phyloP scores from a whole-genome alignment of 2,797 vertebrate genomes.

The Gambelia wislizenii region DNA sequence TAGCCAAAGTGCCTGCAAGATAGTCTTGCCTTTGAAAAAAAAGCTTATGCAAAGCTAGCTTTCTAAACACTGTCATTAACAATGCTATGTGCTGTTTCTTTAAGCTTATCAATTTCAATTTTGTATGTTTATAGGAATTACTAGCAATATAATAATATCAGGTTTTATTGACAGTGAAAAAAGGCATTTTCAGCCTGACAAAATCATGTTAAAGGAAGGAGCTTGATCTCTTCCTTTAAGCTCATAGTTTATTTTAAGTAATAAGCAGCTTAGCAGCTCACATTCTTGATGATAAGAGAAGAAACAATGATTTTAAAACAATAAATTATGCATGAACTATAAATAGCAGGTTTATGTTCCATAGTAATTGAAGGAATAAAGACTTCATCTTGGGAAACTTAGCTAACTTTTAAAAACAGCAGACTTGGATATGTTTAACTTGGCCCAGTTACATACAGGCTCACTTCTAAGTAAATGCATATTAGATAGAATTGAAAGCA shows the following conservation, averaged over 20 bases:
- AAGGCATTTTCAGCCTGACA: not conserved
- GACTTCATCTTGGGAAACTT: not conserved
- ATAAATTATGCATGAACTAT: not conserved
- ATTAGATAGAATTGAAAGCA: not conserved
- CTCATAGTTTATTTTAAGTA: not conserved
- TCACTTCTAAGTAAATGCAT: not conserved
- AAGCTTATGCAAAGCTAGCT: not conserved
- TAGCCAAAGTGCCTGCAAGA: not conserved
- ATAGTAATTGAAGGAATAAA: not conserved
- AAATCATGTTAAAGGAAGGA: not conserved
- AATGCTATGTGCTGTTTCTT: slow-evolving; percentile 6
- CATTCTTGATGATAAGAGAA: not conserved
- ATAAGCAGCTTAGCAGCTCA: not conserved
- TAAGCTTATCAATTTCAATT: slow-evolving; percentile 17
- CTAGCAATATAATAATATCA: not conserved
- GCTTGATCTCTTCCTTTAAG: not conserved
- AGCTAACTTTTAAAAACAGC: not conserved
- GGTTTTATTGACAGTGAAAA: not conserved
- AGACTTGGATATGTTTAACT: not conserved
- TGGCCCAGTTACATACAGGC: too few relatives aligned
- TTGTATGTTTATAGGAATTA: slow-evolving; percentile 37
- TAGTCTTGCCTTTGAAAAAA: slow-evolving; percentile 1
- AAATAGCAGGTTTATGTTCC: not conserved
- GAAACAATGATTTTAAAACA: not conserved
- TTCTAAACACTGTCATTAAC: not conserved